Base-by-base conservation (phyloP, 2,888 invertebrate genomes). In the Drosophila villosipedis region DNA sequence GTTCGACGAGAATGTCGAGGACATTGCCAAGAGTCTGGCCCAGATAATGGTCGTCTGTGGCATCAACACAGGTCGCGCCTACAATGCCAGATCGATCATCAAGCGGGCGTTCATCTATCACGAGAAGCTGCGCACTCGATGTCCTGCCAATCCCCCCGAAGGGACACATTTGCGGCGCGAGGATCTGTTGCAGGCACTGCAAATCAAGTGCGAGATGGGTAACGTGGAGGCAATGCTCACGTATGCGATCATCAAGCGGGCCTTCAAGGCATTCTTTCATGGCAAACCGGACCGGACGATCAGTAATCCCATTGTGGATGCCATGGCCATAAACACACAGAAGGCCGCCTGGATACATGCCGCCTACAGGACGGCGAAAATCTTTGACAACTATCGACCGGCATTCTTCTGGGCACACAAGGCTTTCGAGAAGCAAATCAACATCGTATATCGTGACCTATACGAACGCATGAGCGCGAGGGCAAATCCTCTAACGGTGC, bases 241-340 rank as follows among this genome's bases (percentile, higher is more conserved):
- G 0, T 92, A 93, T 60, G 68, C 84, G 19, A 90, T 92, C 12
- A 87, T 92, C 1, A 92, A 92, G 70, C 82, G 90, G 1, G 91
- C 93, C 10, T 90, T 92, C 52, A 92, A 93, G 76, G 93, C 93
- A 0, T 92, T 92, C 71, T 93, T 90, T 25, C 91, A 91, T 30
- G 90, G 86, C 37, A 91, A 89, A 43, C 78, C 83, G 0, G 72
- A 83, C 16, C 73, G 69, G 3, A 71, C 85, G 14, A 80, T 91
- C 22, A 84, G 89, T 5, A 92, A 86, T 75, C 91, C 91, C 4
- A 74, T 89, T 30, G 43, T 84, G 53, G 91, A 92, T 28, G 89
- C 87, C 4, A 80, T 90, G 73, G 50, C 78, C 0, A 57, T 91
- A 6, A 86, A 87, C 37, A 41, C 71, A 12, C 91, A 91, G 52